Percentiles rank a stretch among this genome's conserved stretches.
Evolutionary conservation across 30 jellyfish, hydroid and myxozoan genomes (phyloP).

Genomic region (Hydractinia symbiolongicarpus): DNA sequence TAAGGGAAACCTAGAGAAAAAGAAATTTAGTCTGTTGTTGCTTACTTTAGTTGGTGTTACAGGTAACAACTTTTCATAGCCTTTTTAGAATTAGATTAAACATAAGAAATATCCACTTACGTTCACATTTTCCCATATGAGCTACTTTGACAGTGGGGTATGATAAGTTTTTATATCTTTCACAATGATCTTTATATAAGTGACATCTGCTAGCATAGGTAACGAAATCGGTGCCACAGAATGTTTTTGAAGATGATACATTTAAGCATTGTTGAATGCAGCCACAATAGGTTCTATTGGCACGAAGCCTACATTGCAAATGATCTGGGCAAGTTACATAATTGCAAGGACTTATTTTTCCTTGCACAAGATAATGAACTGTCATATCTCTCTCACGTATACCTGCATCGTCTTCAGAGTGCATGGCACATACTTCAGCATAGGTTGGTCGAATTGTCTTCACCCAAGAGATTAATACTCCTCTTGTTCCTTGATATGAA

Average conservation of each 20-base stretch:
- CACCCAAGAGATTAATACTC: conserved; percentile 14
- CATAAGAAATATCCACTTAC: background rate
- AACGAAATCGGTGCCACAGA: conserved; percentile 16
- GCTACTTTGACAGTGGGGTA: background rate
- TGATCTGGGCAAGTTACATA: conserved; percentile 13
- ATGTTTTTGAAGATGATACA: too few species aligned
- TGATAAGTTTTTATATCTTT: conserved; percentile 4
- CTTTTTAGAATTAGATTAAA: background rate
- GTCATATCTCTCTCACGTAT: background rate
- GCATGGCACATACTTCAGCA: conserved; percentile 11
- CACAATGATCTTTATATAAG: conserved; percentile 1
- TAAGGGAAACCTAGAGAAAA: background rate
- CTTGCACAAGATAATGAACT: conserved; percentile 19
- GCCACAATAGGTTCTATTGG: conserved; percentile 22
- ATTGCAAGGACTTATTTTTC: conserved; percentile 18
- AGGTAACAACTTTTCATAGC: background rate
- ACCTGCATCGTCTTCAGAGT: background rate
- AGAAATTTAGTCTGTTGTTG: background rate
- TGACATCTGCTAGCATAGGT: conserved; percentile 15
- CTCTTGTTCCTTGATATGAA: background rate
- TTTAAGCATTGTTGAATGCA: background rate
- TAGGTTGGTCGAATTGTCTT: background rate
- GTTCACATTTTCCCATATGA: conserved; percentile 17
- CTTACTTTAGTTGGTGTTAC: background rate
- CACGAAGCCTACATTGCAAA: conserved; percentile 10